Evolutionary conservation across 1,140 invertebrate genomes (phyloP), one percentile per base, ranked within the genome.

Genomic region (Melitaea cinxia): DNA sequence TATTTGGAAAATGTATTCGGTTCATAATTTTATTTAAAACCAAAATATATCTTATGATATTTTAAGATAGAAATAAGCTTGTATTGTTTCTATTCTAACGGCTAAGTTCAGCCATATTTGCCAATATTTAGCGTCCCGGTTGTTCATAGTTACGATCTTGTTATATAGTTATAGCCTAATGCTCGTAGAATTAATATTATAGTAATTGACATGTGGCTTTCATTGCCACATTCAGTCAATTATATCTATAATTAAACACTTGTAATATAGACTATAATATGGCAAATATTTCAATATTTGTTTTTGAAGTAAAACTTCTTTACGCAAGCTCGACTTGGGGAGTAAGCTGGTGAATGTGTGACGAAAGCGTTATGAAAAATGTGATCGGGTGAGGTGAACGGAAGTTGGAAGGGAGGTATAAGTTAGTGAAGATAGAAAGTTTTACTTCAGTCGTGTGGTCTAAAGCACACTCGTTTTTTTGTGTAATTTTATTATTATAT

Each of bases 61-160:
- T 39, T 1, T 56, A 56, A 56, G 53, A 19, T 56, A 24, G 37
- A 2, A 14, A 24, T 56, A 56, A 56, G 53, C 53, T 56, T 39
- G 23, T 39, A 56, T 9, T 39, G 53, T 56, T 56, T 56, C 1
- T 56, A 37, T 21, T 54, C 21, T 39, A 12, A 39, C 2, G 53
- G 53, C 35, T 56, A 37, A 23, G 53, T 56, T 56, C 12, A 47
- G 42, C 47, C 47, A 52, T 39, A 35, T 52, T 60, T 42, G 58
- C 47, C 58, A 60, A n/a, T 52, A 49, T 33, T 23, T 60, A 60
- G 58, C 58, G 58, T 60, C 58, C 58, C 33, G 19, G 39, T 52
- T 21, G 30, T 26, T 15, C 14, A 50, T 33, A n/a, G n/a, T n/a
- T n/a, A 23, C 45, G 45, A 37, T 56, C 57, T 52, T 35, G 42